Base-by-base conservation (phyloP, 2,797 vertebrate genomes). In the Champsocephalus gunnari region DNA sequence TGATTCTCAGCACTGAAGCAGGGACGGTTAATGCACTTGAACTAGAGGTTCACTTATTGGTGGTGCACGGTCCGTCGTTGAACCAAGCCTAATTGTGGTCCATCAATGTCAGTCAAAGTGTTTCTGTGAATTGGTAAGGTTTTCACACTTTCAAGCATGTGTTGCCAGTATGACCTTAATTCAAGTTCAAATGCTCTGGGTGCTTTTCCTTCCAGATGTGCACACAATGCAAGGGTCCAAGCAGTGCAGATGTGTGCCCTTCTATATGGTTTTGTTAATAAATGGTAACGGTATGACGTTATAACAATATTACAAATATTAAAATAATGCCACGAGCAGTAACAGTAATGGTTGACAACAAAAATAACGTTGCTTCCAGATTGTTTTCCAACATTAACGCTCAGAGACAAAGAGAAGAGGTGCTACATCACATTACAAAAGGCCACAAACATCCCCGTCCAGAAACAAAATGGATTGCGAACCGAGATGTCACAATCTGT, bases 1-100 rank as follows among this genome's bases (percentile, higher is more conserved):
- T 84, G 81, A 83, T 71, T 80, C 62, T 51, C 68, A 56, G 78
- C 48, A 59, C 61, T 70, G 77, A 79, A 56, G 77, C 69, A 77
- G 75, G 66, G 69, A 82, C 84, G 69, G 80, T 49, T 65, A 91
- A 89, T 71, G 82, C 75, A 76, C 83, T 87, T 88, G 79, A 90
- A 88, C 77, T 83, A 73, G 82, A 89, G 85, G 67, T 59, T 86
- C 51, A n/a, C 59, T 47, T 38, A 38, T 87, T 79, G 87, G 78
- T 88, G 84, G 72, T 66, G 66, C 47, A 32, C 32, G 45, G 24
- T 81, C 54, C 44, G 43, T 48, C 76, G 63, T 72, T 84, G 63
- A 85, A 82, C 60, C 17, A n/a, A 44, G 65, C 49, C 71, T 73
- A 80, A 85, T 62, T 76, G 65, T 55, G 47, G 14, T 66, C 54